Base-by-base conservation (phyloP, 2,888 invertebrate genomes). In the Trachelus iudaicus region DNA sequence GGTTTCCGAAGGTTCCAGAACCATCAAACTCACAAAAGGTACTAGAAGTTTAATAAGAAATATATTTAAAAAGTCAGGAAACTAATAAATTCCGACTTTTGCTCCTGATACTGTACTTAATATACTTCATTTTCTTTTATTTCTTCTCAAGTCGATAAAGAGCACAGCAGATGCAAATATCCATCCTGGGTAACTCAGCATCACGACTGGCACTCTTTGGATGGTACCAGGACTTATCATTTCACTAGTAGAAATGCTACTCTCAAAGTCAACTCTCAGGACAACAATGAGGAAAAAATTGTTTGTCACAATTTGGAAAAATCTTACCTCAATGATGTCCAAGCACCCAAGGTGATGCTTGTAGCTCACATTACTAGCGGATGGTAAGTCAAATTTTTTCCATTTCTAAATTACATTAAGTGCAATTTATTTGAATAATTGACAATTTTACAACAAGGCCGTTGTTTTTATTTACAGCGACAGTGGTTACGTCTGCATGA, bases 171-270 rank as follows among this genome's bases (percentile, higher is more conserved):
- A 80, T 97, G 97, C 91, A 95, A 95, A 88, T 96, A 96, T 91
- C 96, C 96, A 0, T 90, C 93, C 15, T 97, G 96, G 96, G 94
- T 96, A 81, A 95, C 95, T 82, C 94, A 95, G 77, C 96, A 96
- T 87, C 96, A 96, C 91, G 95, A 95, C 84, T 97, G 96, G 97
- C 94, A 95, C 90, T 95, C 95, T 79, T 91, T 97, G 79, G 96
- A 96, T 87, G 95, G 95, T 85, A 93, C 94, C 34, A 94, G 94
- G 88, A 94, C 94, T 80, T 96, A 95, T 92, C 95, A 95, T 86
- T 96, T 96, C 89, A 95, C 95, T 30, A 95, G 94, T 80, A 94
- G 94, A 85, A 96, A 96, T 86, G 95, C 96, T 0, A 95, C 96
- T 1, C 92, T 96, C 77, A 94, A 94, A 92, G 94, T 94, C 87